phyloP scores from a whole-genome alignment of 2,113 vertebrate species.

The Eleginops maclovinus region DNA sequence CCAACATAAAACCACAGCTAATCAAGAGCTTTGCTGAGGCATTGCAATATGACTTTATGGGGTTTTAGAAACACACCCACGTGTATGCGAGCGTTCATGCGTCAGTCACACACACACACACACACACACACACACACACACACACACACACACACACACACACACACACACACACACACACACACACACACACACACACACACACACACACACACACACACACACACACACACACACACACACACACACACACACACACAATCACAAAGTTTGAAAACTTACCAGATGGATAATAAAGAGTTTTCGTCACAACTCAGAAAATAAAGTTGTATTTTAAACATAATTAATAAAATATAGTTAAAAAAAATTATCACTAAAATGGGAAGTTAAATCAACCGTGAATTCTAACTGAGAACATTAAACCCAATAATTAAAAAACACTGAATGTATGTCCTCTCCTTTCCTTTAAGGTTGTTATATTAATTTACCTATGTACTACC shows the following conservation, averaged over 20 bases:
- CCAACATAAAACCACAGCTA: conserved; percentile 81
- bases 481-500: conserved; percentile 2
- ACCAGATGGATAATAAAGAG: conserved; percentile 21
- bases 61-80: conserved; percentile 62
- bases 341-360: too few relatives aligned
- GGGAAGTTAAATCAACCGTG: not conserved
- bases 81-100: conserved; percentile 26
- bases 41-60: conserved; percentile 47
- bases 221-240: conserved; percentile 3
- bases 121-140: conserved; percentile 6
- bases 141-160: conserved; percentile 18
- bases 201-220: conserved; percentile 6
- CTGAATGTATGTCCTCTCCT: not conserved
- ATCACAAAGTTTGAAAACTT: conserved; percentile 18
- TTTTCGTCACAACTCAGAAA: conserved; percentile 18
- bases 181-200: conserved; percentile 6
- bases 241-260: conserved; percentile 1
- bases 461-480: conserved; percentile 20
- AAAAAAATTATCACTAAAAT: conserved; percentile 2
- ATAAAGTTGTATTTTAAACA: conserved; percentile 34
- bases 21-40: conserved; percentile 79
- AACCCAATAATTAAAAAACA: conserved; percentile 3
- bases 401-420: conserved; percentile 22
- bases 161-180: conserved; percentile 7
- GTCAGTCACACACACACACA: conserved; percentile 12